Base-by-base conservation (phyloP, 2,888 invertebrate species). In the Myopa testacea region DNA sequence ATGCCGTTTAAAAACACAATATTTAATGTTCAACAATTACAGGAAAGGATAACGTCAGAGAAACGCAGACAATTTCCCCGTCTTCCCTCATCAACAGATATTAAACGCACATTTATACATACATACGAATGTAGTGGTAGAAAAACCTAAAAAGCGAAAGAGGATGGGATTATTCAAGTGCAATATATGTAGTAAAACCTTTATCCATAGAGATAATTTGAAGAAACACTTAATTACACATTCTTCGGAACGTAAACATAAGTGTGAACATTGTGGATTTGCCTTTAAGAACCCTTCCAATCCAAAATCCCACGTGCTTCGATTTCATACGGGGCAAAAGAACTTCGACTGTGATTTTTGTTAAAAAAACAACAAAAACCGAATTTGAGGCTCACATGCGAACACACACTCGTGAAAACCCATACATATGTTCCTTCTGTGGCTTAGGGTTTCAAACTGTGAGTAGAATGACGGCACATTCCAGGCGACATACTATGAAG, bases 351-450 rank as follows among this genome's bases (percentile, higher is more conserved):
- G 79, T 50, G 68, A 79, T 7, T 52, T 77, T n/a, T 79, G 79
- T 55, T 55, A 63, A 12, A 69, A 74, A 62, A 38, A 16, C n/a
- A 16, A 71, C 77, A 7, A 69, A 50, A 52, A 67, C 77, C 19
- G 71, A 79, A 60, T 16, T 65, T 38, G 40, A 37, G 1, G 50
- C 52, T 14, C 75, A 75, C 67, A 26, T 74, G 62, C 88, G 92
- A 0, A 91, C 89, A 0, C 92, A 92, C 82, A 86, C 83, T 5
- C 91, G 91, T 0, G 92, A 92, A 83, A 90, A 90, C 0, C 92
- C 92, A 0, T 92, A 86, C 82, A 85, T 92, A 7, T 92, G 92
- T 82, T 90, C 91, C 0, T 86, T 91, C 82, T 92, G 92, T 74
- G 92, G 92, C 0, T 91, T 90, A 77, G 90, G 91, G 0, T 92